Conservation (phyloP, 2,797 vertebrate species). For the Rhinogobio ventralis region DNA sequence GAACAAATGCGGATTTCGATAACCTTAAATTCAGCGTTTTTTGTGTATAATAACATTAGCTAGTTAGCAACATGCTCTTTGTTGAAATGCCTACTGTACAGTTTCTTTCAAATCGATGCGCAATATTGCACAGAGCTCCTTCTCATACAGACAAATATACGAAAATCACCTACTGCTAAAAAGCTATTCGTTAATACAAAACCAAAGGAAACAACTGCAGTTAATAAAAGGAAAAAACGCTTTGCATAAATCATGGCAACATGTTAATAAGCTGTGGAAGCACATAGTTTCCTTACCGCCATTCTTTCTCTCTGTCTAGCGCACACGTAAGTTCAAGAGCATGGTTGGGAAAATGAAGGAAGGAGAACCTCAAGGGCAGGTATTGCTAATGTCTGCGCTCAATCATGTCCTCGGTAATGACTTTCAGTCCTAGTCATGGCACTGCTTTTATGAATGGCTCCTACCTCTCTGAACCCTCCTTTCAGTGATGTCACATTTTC, state of each 20-base stretch:
- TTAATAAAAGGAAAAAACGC: constrained; percentile 59
- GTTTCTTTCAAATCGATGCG: constrained; percentile 43
- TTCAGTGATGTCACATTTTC: constrained; percentile 20
- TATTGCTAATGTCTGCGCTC: constrained; percentile 74
- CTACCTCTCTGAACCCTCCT: constrained; percentile 56
- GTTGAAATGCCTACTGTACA: constrained; percentile 60
- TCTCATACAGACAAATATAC: constrained; percentile 40
- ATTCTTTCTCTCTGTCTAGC: constrained; percentile 46
- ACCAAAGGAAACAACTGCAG: constrained; percentile 55
- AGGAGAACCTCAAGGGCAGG: constrained; percentile 64
- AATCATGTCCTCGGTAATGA: constrained; percentile 60
- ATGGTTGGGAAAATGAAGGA: constrained; percentile 59
- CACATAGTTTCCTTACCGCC: constrained; percentile 58
- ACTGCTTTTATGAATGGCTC: constrained; percentile 64
- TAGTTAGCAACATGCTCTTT: constrained; percentile 63
- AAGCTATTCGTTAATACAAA: constrained; percentile 49
- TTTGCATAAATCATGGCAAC: constrained; percentile 72
- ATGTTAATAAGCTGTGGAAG: constrained; percentile 74
- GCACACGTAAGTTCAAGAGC: constrained; percentile 54
- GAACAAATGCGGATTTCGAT: constrained; percentile 41
- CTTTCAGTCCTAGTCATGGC: constrained; percentile 63
- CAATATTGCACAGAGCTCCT: constrained; percentile 51
- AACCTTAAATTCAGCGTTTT: constrained; percentile 47
- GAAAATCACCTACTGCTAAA: constrained; percentile 38
- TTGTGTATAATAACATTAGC: constrained; percentile 48